These are phyloP conservation scores for Lobophora halterata DNA, from an alignment of 2,888 invertebrate genomes.

Conservation along the genomic window DNA sequence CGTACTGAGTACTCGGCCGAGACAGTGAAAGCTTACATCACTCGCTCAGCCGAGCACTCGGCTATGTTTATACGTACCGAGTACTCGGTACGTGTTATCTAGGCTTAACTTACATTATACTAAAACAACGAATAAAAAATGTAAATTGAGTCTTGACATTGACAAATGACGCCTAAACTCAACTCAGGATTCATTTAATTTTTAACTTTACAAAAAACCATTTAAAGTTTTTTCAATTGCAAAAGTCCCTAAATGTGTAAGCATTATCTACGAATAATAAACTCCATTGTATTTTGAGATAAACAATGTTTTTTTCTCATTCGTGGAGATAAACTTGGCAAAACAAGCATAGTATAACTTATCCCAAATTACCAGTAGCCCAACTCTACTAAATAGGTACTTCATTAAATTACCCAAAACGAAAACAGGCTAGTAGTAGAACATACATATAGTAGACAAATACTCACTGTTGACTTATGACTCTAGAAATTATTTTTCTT, in stretches of 20 bases:
- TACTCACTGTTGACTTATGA: too few species aligned
- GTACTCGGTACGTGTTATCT: too few species aligned
- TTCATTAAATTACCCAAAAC: too few species aligned
- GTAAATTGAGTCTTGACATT: constrained; percentile 16
- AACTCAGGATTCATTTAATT: constrained; percentile 20
- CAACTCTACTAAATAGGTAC: too few species aligned
- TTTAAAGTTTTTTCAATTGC: constrained; percentile 15
- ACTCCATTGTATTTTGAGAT: constrained; percentile 28
- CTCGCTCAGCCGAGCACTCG: too few species aligned
- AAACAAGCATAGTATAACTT: constrained; percentile 1
- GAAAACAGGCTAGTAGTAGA: too few species aligned
- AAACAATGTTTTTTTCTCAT: constrained; percentile 29
- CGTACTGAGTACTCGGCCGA: too few species aligned
- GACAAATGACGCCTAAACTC: constrained; percentile 19
- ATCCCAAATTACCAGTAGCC: constrained; percentile 9
- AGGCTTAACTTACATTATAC: background rate
- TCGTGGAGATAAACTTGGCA: constrained; percentile 13
- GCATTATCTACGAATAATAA: constrained; percentile 31
- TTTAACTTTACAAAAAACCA: constrained; percentile 23
- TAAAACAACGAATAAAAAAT: constrained; percentile 10
- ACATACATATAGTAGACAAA: too few species aligned
- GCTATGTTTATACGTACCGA: too few species aligned
- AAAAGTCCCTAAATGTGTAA: constrained; percentile 26
- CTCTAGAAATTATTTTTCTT: too few species aligned
- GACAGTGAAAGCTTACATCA: too few species aligned